phyloP scores from a whole-genome alignment of 2,113 vertebrate genomes.

The Atherinomorus stipes region DNA sequence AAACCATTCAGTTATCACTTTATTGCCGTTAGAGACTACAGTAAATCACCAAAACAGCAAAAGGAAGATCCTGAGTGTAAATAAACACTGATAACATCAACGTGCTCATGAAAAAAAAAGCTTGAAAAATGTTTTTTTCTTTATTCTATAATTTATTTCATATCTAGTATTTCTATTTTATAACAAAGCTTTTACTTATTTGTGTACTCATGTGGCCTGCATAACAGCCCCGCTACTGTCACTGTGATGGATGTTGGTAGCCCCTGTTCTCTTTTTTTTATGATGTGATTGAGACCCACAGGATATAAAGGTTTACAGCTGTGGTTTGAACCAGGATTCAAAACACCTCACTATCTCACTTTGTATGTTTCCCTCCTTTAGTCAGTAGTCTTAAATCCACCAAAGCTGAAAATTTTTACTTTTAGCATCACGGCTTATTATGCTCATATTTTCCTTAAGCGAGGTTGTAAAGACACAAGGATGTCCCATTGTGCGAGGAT shows the following conservation, averaged over 20 bases:
- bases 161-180: neutral
- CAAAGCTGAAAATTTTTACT: slow-evolving; percentile 4
- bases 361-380: neutral
- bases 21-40: neutral
- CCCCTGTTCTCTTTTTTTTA: slow-evolving; percentile 10
- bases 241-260: slow-evolving; percentile 51
- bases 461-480: slow-evolving; percentile 1
- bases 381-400: neutral
- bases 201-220: neutral
- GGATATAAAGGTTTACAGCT: slow-evolving; percentile 4
- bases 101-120: neutral
- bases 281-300: slow-evolving; percentile 29
- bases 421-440: neutral
- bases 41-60: slow-evolving; percentile 1
- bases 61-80: neutral
- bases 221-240: slow-evolving; percentile 24
- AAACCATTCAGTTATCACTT: neutral
- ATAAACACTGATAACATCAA: neutral
- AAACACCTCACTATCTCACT: slow-evolving; percentile 8
- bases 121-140: neutral
- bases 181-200: neutral
- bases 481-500: slow-evolving; percentile 1
- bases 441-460: slow-evolving; percentile 1
- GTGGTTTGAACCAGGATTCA: neutral
- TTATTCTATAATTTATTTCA: neutral